phyloP scores from a whole-genome alignment of 2,888 invertebrate genomes.

The Epinotia bilunana region DNA sequence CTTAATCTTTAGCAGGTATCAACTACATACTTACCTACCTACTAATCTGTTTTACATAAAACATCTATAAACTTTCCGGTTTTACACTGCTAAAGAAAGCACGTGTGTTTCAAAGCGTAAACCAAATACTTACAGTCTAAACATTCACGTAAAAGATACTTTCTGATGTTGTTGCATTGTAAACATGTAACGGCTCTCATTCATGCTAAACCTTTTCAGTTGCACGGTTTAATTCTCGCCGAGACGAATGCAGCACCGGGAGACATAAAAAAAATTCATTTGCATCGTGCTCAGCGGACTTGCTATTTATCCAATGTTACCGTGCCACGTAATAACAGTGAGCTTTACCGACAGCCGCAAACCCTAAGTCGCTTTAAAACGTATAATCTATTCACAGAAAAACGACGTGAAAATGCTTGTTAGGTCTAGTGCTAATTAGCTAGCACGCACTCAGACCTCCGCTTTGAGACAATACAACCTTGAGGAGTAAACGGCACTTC shows the following conservation, averaged over 20 bases:
- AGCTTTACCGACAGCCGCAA: slow-evolving; percentile 67
- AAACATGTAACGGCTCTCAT: slow-evolving; percentile 68
- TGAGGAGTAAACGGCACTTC: slow-evolving; percentile 15
- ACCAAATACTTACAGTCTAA: slow-evolving; percentile 70
- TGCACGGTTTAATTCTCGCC: slow-evolving; percentile 75
- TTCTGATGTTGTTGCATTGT: slow-evolving; percentile 78
- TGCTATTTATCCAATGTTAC: slow-evolving; percentile 76
- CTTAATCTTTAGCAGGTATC: no score
- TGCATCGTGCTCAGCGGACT: slow-evolving; percentile 71
- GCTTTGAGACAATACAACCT: slow-evolving; percentile 32
- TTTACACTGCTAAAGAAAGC: slow-evolving; percentile 1
- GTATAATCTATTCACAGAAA: slow-evolving; percentile 65
- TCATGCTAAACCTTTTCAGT: slow-evolving; percentile 81
- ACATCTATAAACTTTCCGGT: slow-evolving; percentile 8
- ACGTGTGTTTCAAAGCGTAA: slow-evolving; percentile 46
- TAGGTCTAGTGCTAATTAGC: slow-evolving; percentile 66
- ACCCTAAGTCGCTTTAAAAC: slow-evolving; percentile 63
- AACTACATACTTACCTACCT: neutral
- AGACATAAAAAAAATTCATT: slow-evolving; percentile 77
- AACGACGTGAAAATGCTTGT: slow-evolving; percentile 60
- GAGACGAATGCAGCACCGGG: slow-evolving; percentile 67
- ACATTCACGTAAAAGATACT: slow-evolving; percentile 71
- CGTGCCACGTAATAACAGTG: slow-evolving; percentile 73
- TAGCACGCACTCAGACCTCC: slow-evolving; percentile 42
- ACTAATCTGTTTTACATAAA: slow-evolving; percentile 10